phyloP scores from a whole-genome alignment of 2,888 invertebrate genomes.

The Tetramorium bicarinatum region DNA sequence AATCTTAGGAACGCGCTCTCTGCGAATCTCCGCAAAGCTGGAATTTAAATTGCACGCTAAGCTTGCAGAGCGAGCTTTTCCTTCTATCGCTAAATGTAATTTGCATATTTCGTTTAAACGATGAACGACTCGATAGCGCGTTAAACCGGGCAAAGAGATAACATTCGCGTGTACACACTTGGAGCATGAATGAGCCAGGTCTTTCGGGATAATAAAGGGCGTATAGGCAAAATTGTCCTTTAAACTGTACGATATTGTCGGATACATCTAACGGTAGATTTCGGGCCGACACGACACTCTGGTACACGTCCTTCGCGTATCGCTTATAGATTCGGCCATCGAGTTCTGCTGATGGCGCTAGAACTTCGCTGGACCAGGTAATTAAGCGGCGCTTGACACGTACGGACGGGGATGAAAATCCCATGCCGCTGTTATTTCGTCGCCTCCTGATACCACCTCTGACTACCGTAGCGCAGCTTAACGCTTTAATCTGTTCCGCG shows the following conservation, averaged over 20 bases:
- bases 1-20: slow-evolving; percentile 54
- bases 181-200: slow-evolving; percentile 36
- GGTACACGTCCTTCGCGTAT: slow-evolving; percentile 42
- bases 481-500: slow-evolving; percentile 78
- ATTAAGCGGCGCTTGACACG: slow-evolving; percentile 75
- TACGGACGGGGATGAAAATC: slow-evolving; percentile 73
- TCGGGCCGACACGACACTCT: not conserved
- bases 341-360: slow-evolving; percentile 21
- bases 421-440: slow-evolving; percentile 66
- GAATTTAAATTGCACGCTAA: slow-evolving; percentile 54
- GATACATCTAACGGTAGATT: slow-evolving; percentile 23
- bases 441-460: slow-evolving; percentile 62
- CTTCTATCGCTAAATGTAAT: slow-evolving; percentile 42
- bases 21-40: slow-evolving; percentile 43
- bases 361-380: slow-evolving; percentile 74
- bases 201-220: slow-evolving; percentile 39
- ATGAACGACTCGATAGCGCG: slow-evolving; percentile 58
- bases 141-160: slow-evolving; percentile 63
- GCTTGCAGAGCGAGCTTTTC: slow-evolving; percentile 39
- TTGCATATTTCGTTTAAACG: slow-evolving; percentile 66
- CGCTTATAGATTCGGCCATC: slow-evolving; percentile 68
- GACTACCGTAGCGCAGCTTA: slow-evolving; percentile 72
- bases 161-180: slow-evolving; percentile 40
- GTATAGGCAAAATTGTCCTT: slow-evolving; percentile 24
- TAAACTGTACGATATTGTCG: slow-evolving; percentile 36